Evolutionary conservation across 2,113 vertebrate genomes (phyloP).

Genomic region (Columba janthina): DNA sequence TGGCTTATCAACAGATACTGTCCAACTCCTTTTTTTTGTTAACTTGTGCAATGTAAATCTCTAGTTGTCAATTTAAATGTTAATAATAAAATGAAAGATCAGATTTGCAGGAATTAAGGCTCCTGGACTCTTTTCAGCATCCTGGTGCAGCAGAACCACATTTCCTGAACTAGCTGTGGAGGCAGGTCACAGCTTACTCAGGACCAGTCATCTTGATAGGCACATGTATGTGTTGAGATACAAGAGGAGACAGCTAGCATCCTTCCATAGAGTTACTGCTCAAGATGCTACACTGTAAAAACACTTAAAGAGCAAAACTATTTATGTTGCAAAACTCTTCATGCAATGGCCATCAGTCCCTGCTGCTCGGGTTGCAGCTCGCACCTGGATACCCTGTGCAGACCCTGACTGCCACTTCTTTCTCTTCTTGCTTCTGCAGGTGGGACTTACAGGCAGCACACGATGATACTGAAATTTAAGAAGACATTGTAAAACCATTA

Average conservation of each 20-base stretch:
- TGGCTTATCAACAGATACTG: neutral
- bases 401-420: neutral
- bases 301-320: neutral
- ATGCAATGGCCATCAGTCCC: neutral
- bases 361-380: neutral
- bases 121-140: neutral
- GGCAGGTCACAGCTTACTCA: neutral
- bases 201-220: rapidly evolving
- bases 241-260: neutral
- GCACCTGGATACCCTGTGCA: rapidly evolving
- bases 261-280: neutral
- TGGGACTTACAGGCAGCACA: neutral
- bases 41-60: neutral
- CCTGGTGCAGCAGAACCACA: neutral
- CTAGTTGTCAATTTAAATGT: neutral
- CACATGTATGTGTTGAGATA: neutral
- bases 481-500: neutral
- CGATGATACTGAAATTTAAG: neutral
- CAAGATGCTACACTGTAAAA: neutral
- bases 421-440: neutral
- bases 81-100: neutral
- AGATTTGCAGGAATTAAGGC: neutral
- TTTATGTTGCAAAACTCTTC: neutral
- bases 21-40: neutral
- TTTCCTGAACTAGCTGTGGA: neutral